Conservation (phyloP, 2,888 invertebrate species). For the Melolontha melolontha region DNA sequence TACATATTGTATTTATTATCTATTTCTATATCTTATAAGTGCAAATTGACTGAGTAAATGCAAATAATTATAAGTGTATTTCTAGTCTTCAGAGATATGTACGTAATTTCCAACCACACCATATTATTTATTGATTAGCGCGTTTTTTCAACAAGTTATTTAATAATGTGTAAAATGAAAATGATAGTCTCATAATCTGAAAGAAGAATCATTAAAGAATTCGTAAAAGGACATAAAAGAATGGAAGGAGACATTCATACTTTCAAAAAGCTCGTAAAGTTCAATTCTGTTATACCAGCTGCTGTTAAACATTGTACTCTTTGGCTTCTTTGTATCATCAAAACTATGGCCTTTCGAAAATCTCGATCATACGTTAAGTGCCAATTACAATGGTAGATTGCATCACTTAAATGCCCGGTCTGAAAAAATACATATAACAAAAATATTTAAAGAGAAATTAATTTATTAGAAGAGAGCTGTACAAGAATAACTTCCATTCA, state of each 20-base stretch:
- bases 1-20: no score
- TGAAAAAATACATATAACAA: slow-evolving; percentile 22
- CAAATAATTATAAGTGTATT: no score
- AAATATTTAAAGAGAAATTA: no score
- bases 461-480: no score
- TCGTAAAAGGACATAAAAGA: not conserved
- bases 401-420: slow-evolving; percentile 43
- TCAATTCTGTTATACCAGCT: slow-evolving; percentile 46
- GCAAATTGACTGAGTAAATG: no score
- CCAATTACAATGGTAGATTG: slow-evolving; percentile 44
- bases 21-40: no score
- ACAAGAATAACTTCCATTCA: no score
- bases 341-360: slow-evolving; percentile 43
- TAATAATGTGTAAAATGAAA: slow-evolving; percentile 48
- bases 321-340: slow-evolving; percentile 45
- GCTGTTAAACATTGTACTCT: slow-evolving; percentile 45
- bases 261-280: slow-evolving; percentile 47
- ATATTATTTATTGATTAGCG: no score
- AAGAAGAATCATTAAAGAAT: slow-evolving; percentile 19
- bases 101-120: no score
- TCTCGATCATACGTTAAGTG: slow-evolving; percentile 37
- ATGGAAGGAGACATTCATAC: slow-evolving; percentile 28
- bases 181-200: slow-evolving; percentile 49
- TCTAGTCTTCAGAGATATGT: no score
- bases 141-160: slow-evolving; percentile 34